phyloP scores from a whole-genome alignment of 1,140 invertebrate genomes.

The Bombus polaris region DNA sequence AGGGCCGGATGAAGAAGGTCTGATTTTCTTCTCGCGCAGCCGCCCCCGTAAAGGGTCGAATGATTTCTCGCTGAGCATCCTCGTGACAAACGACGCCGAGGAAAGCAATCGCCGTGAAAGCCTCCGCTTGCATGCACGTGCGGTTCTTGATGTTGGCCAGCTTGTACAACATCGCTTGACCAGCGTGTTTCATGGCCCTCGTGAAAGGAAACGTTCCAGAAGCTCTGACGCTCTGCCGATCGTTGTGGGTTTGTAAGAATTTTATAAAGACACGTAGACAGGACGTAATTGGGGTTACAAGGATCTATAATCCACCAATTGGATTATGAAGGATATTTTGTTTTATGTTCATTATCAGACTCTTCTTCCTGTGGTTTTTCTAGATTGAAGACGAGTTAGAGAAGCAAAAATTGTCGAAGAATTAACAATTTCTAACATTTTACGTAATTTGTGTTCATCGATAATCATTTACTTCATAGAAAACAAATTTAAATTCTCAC shows the following conservation, averaged over 20 bases:
- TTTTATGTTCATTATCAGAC: not conserved
- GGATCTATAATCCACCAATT: not conserved
- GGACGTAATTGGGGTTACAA: not conserved
- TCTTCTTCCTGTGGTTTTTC: too few relatives aligned
- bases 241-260: not conserved
- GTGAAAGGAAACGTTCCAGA: not conserved
- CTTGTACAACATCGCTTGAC: constrained; percentile 17
- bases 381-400: too few relatives aligned
- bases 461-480: too few relatives aligned
- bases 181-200: constrained; percentile 2
- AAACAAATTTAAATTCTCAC: too few relatives aligned
- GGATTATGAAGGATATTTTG: not conserved
- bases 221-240: not conserved
- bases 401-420: too few relatives aligned
- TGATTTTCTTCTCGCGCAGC: constrained; percentile 13
- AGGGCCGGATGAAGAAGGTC: not conserved
- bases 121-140: constrained; percentile 57
- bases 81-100: constrained; percentile 68
- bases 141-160: constrained; percentile 11
- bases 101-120: constrained; percentile 75
- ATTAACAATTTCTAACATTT: too few relatives aligned
- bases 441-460: too few relatives aligned
- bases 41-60: constrained; percentile 33
- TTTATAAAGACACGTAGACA: not conserved
- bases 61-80: constrained; percentile 68